Percentiles rank a stretch among this genome's conserved stretches.
Conservation (phyloP, 2,888 invertebrate species). For the Pecten maximus region DNA sequence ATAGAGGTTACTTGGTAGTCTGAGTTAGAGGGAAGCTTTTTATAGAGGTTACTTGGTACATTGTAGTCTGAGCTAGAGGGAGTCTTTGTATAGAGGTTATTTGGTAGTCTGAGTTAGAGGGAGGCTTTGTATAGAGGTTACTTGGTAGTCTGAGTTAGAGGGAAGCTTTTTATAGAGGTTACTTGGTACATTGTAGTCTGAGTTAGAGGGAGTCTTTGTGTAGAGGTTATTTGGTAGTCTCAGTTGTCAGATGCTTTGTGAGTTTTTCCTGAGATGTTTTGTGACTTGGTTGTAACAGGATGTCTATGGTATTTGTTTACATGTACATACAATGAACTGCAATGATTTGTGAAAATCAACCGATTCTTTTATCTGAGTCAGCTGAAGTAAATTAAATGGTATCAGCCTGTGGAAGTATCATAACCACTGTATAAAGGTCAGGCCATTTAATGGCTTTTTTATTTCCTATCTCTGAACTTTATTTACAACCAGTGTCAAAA, state of each 20-base stretch:
- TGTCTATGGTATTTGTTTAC: background rate
- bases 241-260: background rate
- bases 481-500: background rate
- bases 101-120: too few species aligned
- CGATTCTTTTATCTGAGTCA: background rate
- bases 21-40: too few species aligned
- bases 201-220: too few species aligned
- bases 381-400: background rate
- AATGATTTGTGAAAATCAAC: background rate
- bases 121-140: too few species aligned
- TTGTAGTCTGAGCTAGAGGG: too few species aligned
- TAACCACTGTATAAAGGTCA: background rate
- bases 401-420: background rate
- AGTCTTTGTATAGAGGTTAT: too few species aligned
- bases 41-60: too few species aligned
- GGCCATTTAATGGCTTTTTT: background rate
- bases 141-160: too few species aligned
- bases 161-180: too few species aligned
- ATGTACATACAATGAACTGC: background rate
- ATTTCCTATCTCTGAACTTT: conserved; percentile 18
- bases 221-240: background rate
- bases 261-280: background rate
- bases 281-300: background rate
- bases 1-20: too few species aligned
- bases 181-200: too few species aligned